A percentile compares a stretch with the other conserved stretches of the same genome.
Evolutionary conservation across 2,888 invertebrate genomes (phyloP).

Genomic region (Drosophila kokeensis): DNA sequence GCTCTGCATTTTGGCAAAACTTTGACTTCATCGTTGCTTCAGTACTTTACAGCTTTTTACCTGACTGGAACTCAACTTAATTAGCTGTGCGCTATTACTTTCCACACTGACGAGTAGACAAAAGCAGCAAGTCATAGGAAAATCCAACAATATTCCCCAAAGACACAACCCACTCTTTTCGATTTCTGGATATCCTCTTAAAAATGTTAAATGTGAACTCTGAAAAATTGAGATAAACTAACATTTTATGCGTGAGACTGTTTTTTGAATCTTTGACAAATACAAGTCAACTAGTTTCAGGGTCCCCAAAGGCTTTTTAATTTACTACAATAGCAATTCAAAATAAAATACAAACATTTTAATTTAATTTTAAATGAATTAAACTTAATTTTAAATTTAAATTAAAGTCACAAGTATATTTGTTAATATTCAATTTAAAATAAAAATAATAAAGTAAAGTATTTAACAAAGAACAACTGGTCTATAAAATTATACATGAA

Average conservation of each 20-base stretch:
- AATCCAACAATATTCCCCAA: neutral
- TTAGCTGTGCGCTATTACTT: slow-evolving; percentile 35
- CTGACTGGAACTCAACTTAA: slow-evolving; percentile 21
- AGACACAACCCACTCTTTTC: neutral
- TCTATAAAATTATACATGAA: no score
- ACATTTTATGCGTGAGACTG: neutral
- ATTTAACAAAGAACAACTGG: no score
- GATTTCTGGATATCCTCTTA: neutral
- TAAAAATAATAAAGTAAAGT: no score
- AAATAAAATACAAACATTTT: neutral
- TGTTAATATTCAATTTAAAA: no score
- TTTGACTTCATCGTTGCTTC: slow-evolving; percentile 6
- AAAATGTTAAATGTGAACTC: neutral
- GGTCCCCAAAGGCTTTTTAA: neutral
- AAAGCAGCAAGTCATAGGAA: slow-evolving; percentile 12
- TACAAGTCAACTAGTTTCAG: neutral
- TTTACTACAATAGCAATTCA: neutral
- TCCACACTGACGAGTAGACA: slow-evolving; percentile 16
- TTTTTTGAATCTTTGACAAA: neutral
- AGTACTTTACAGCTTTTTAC: slow-evolving; percentile 15
- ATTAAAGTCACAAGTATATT: no score
- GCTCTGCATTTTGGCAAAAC: slow-evolving; percentile 9
- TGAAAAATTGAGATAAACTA: neutral
- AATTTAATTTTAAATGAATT: neutral
- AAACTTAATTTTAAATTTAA: neutral